Base-by-base conservation (phyloP, 2,797 vertebrate genomes). In the Sparidentex hasta region DNA sequence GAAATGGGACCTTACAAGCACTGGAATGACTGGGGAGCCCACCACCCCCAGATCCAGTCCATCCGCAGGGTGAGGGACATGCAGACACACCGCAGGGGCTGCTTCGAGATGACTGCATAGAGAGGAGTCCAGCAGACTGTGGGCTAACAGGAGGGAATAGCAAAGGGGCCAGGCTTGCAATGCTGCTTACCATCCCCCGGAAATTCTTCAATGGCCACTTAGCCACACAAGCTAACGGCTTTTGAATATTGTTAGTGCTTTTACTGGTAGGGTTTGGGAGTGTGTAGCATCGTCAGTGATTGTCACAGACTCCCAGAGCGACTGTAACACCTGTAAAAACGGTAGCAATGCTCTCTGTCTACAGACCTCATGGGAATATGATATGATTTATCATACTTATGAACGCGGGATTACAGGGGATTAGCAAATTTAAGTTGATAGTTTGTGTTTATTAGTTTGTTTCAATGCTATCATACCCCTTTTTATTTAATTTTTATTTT, bases 11-110 rank as follows among this genome's bases (percentile, higher is more conserved):
- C 93, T 57, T 96, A 58, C 89, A 96, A 96, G 88, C 96, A 96
- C 87, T 97, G 95, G 95, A 96, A 96, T 11, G 95, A 97, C 25
- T 97, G 96, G 96, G 96, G 96, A 21, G 95, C 94, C 78, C 87
- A 94, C 74, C 94, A 95, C 33, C 95, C 96, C 74, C 95, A 96
- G 93, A 95, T 97, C 86, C 96, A 96, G 91, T 96, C 96, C 84
- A 95, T 96, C 57, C 95, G 96, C 71, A 91, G 96, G 77, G 95
- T 97, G 83, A 95, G 94, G 62, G 96, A 96, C 91, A 96, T 96
- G 96, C 96, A 96, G 91, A 95, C 93, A 9, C 95, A 96, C 82
- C 95, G 94, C 76, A 91, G 95, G 74, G 96, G 96, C 74, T 96
- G 95, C 90, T 97, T 97, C 20, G 95, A 96, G 91, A 83, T 93